Evolutionary conservation across 2,113 vertebrate genomes (phyloP).

Genomic region (Anarhynchus alexandrinus): DNA sequence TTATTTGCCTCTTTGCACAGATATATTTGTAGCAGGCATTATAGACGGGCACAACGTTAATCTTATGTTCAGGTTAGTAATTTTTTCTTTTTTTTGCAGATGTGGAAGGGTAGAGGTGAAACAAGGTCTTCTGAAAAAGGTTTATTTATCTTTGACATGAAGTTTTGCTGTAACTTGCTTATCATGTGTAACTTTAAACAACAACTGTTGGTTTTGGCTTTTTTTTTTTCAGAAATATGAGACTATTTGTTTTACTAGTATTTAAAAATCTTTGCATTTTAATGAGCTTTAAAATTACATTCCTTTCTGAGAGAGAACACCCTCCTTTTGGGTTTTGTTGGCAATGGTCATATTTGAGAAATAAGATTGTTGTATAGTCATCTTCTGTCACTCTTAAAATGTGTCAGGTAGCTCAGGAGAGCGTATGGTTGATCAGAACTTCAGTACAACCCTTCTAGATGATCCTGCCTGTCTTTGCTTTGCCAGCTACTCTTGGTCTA

Average conservation of each 20-base stretch:
- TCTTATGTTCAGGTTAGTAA: neutral
- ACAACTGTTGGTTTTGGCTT: neutral
- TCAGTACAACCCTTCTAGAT: neutral
- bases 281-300: neutral
- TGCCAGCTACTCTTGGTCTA: rapidly evolving
- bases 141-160: neutral
- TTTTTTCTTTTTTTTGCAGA: neutral
- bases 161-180: neutral
- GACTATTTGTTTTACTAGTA: neutral
- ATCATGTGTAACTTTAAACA: neutral
- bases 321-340: neutral
- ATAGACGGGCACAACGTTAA: neutral
- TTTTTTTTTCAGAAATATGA: neutral
- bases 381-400: neutral
- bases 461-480: neutral
- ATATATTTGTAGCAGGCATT: neutral
- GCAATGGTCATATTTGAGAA: neutral
- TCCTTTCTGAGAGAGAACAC: rapidly evolving
- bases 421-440: neutral
- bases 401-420: neutral
- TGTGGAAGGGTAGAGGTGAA: neutral
- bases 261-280: neutral
- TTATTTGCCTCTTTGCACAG: neutral
- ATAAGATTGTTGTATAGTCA: neutral
- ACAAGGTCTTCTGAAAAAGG: neutral